phyloP scores from a whole-genome alignment of 2,113 vertebrate species.

The Condylura cristata region DNA sequence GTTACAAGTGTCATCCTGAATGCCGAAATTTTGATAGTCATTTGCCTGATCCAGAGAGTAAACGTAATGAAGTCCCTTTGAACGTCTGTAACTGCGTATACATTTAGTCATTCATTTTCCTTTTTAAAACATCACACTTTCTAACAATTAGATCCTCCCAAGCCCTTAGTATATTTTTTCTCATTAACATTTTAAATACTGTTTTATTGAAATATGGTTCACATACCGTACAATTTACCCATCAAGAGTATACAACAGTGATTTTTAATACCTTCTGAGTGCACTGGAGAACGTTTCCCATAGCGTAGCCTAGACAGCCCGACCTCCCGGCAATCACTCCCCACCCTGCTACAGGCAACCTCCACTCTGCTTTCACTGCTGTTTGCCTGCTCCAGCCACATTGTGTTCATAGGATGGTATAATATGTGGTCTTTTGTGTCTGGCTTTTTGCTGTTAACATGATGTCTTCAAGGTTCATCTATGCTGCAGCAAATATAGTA shows the following conservation, averaged over 20 bases:
- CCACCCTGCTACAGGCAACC: background rate
- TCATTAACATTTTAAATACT: background rate
- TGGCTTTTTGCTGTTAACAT: background rate
- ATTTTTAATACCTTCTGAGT: background rate
- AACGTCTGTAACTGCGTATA: slow-evolving; percentile 29
- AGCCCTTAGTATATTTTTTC: background rate
- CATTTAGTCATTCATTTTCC: background rate
- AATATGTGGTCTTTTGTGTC: background rate
- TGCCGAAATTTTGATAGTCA: background rate
- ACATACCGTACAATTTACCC: background rate
- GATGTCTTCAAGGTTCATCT: background rate
- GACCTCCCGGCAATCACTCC: background rate
- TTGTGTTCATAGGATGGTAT: background rate
- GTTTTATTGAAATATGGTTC: background rate
- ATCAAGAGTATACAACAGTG: background rate
- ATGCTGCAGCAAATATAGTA: fast-evolving
- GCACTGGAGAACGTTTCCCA: background rate
- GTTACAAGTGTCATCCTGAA: background rate
- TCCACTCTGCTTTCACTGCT: background rate
- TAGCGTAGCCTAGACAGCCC: background rate
- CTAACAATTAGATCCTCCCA: background rate
- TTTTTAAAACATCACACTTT: background rate
- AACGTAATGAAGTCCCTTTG: background rate
- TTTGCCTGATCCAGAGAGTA: slow-evolving; percentile 5
- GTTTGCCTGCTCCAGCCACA: background rate